Evolutionary conservation across 2,797 vertebrate species (phyloP).

Genomic region (Heterohyrax brucei): DNA sequence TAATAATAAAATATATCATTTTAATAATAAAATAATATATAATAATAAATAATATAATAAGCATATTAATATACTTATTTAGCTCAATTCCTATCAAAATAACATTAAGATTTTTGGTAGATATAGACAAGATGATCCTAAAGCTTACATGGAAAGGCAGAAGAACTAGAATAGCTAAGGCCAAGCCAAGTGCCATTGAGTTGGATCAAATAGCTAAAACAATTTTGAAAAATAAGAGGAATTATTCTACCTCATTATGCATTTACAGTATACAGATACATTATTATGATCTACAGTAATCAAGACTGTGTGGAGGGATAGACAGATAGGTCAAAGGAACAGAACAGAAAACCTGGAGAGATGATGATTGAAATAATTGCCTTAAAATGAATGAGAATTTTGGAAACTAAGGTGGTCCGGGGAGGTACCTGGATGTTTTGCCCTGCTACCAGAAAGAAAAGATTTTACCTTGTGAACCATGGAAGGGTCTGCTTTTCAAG

Average conservation of each 20-base stretch:
- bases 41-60: too few species aligned
- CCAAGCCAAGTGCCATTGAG: too few species aligned
- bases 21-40: too few species aligned
- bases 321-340: background rate
- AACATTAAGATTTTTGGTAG: constrained; percentile 10
- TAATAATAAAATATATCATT: too few species aligned
- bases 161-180: too few species aligned
- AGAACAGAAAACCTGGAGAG: constrained; percentile 61
- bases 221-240: background rate
- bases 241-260: background rate
- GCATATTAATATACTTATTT: constrained; percentile 33
- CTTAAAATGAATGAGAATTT: constrained; percentile 48
- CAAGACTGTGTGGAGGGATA: background rate
- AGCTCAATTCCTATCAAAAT: constrained; percentile 64
- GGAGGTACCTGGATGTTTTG: constrained; percentile 58
- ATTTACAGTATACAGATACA: too few species aligned
- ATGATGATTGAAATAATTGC: constrained; percentile 9
- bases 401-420: constrained; percentile 27
- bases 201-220: too few species aligned
- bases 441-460: constrained; percentile 52
- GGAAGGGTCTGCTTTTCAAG: constrained; percentile 39
- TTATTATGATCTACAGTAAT: constrained; percentile 46
- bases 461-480: constrained; percentile 23
- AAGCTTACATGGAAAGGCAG: background rate
- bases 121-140: constrained; percentile 49